These are phyloP conservation scores for Torymus texanus DNA, from an alignment of 2,888 invertebrate species.

Conservation along the genomic window DNA sequence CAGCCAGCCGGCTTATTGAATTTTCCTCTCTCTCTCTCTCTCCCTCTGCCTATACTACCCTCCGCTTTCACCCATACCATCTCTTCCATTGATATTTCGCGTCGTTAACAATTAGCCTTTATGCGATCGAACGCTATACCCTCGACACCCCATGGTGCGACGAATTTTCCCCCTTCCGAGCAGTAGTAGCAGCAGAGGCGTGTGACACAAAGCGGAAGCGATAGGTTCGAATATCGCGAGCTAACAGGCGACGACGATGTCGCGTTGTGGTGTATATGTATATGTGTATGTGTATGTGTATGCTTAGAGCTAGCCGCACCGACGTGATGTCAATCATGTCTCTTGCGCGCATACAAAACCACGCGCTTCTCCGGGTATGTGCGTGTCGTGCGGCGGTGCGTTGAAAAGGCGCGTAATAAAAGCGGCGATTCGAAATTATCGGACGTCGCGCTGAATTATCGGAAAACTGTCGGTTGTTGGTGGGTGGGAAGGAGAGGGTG, in stretches of 20 bases:
- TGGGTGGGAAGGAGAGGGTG: no score
- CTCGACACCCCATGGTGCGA: not conserved
- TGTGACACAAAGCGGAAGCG: constrained; percentile 34
- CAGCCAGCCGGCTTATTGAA: constrained; percentile 18
- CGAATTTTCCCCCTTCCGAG: not conserved
- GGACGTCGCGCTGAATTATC: constrained; percentile 41
- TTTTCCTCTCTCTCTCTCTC: not conserved
- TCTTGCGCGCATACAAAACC: not conserved
- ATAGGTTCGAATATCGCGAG: constrained; percentile 24
- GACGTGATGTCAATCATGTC: constrained; percentile 36
- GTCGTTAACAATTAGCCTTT: constrained; percentile 35
- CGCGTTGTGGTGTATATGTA: no score
- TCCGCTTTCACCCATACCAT: no score
- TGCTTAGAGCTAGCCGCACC: constrained; percentile 6
- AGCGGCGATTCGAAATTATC: constrained; percentile 26
- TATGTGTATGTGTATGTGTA: no score
- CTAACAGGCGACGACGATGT: not conserved
- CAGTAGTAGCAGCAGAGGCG: not conserved
- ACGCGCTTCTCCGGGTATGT: not conserved
- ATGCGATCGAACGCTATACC: not conserved
- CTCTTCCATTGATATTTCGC: constrained; percentile 6
- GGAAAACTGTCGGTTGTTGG: constrained; percentile 3
- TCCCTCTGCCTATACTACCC: not conserved
- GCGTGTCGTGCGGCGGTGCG: not conserved
- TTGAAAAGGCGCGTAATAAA: constrained; percentile 21